Base-by-base conservation (phyloP, 2,888 invertebrate genomes). In the Andrena bicolor region DNA sequence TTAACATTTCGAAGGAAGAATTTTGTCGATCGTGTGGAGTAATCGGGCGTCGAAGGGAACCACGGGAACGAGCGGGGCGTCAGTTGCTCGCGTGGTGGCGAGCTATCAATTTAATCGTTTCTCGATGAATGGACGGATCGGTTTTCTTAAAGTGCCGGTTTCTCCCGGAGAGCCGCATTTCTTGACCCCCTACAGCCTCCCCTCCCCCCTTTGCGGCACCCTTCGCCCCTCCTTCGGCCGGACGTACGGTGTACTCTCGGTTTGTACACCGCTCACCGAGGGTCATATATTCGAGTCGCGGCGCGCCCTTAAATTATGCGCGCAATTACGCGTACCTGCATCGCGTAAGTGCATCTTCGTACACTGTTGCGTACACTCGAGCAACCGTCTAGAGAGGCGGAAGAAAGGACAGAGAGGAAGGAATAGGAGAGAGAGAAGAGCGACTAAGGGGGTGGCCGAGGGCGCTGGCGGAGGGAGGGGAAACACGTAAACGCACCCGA, bases 281-380 rank as follows among this genome's bases (percentile, higher is more conserved):
- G 87, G 87, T 89, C 87, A 87, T 87, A 83, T 89, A 89, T 89
- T 83, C 87, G 88, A 84, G 88, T 86, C 83, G 87, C 83, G 89
- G 87, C 90, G 91, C 91, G 82, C 90, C 90, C 91, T 92, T 92
- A 91, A 92, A 92, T 92, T 92, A 92, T 91, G 86, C 91, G 86
- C 89, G 88, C 92, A 91, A 92, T 92, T 92, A 92, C 90, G 88
- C 81, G 88, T 86, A 73, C 86, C 86, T 83, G 84, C 78, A 77
- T 79, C 86, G 82, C 80, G 78, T 76, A 82, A 87, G 85, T 85
- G 83, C 82, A 84, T 84, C 77, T 64, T 41, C 64, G 73, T 32
- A 49, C 51, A 28, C 61, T 16, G 79, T 56, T 51, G 63, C 68
- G 48, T 60, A n/a, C 65, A 53, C 30, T 16, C 20, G 32, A 30